These are phyloP conservation scores for Diploscapter pachys DNA, from an alignment of 1,140 invertebrate species.

Conservation along the genomic window DNA sequence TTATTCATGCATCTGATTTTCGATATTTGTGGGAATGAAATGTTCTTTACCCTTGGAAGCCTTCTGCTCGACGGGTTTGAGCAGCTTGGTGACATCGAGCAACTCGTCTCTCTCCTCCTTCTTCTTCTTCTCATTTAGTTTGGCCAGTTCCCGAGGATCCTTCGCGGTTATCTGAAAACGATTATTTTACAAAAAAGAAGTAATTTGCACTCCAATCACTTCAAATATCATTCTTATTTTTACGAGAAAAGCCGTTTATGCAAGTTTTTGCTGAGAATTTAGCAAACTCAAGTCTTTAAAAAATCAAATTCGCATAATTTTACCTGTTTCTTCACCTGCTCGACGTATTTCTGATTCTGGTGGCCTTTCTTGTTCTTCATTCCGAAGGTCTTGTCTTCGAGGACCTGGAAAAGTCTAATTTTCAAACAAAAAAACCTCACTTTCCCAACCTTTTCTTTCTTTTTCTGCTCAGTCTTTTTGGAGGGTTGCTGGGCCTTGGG, in stretches of 20 bases:
- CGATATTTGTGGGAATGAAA: background rate
- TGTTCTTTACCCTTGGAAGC: conserved; percentile 14
- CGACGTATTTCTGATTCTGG: conserved; percentile 97
- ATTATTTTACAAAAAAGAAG: background rate
- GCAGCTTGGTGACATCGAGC: conserved; percentile 76
- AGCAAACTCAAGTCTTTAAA: conserved; percentile 16
- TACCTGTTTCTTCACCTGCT: conserved; percentile 94
- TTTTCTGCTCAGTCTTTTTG: conserved; percentile 53
- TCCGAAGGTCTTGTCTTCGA: conserved; percentile 97
- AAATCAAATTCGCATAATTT: conserved; percentile 6
- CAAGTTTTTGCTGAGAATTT: background rate
- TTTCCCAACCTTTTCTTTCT: conserved; percentile 50
- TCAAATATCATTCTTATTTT: too few relatives aligned
- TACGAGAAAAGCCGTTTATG: too few relatives aligned
- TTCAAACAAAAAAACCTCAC: too few relatives aligned
- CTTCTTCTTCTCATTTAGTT: conserved; percentile 73
- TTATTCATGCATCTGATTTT: too few relatives aligned
- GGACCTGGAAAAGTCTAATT: conserved; percentile 26
- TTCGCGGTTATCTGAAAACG: conserved; percentile 60
- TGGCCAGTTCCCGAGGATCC: conserved; percentile 14
- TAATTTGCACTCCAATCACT: too few relatives aligned
- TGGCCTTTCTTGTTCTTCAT: conserved; percentile 99
- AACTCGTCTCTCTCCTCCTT: conserved; percentile 76
- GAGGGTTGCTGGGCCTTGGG: conserved; percentile 46
- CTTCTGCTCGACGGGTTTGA: conserved; percentile 68